Evolutionary conservation across 2,113 vertebrate genomes (phyloP), one percentile per base, ranked within the genome.

Genomic region (Symphodus melops): DNA sequence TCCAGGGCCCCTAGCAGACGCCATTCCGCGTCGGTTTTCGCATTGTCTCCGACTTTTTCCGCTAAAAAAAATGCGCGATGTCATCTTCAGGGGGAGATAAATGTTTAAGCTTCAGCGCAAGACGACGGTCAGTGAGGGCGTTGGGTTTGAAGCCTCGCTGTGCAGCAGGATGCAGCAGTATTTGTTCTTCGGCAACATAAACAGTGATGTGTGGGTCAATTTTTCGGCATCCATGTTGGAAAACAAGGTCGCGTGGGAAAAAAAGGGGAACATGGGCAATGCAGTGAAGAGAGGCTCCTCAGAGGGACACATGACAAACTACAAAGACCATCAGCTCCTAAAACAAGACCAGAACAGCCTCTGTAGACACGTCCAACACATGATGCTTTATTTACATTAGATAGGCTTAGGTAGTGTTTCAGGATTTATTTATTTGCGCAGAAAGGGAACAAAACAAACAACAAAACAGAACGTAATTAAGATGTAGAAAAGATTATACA

Each of bases 171-270:
- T n/a, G 37, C 8, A 33, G 44, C 16, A 14, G 13, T 3, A 13
- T 16, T 6, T 14, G 33, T 56, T 53, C 3, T 28, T 20, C 59
- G 16, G 73, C 23, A 3, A 57, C 37, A 62, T 51, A 81, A 92
- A 90, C 74, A 77, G 76, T 58, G 49, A 61, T 36, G 72, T 76
- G 76, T 51, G 60, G 14, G 71, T 16, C 75, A 49, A 54, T 61
- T 83, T 77, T 77, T 81, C 53, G 74, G 92, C 86, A 73, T 94
- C 94, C 93, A 94, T 94, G 89, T 94, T 95, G 91, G 25, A 89
- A 90, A 91, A 88, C 88, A 90, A 91, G 89, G 91, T 85, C 70
- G 86, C 86, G 88, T 92, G 92, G 88, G 91, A 82, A 88, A 86
- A 83, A 87, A 80, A 67, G 77, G 91, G 94, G 82, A 83, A 86